A percentile compares a stretch with the other conserved stretches of the same genome.
phyloP scores from a whole-genome alignment of 2,888 invertebrate species.

The Celastrina argiolus region DNA sequence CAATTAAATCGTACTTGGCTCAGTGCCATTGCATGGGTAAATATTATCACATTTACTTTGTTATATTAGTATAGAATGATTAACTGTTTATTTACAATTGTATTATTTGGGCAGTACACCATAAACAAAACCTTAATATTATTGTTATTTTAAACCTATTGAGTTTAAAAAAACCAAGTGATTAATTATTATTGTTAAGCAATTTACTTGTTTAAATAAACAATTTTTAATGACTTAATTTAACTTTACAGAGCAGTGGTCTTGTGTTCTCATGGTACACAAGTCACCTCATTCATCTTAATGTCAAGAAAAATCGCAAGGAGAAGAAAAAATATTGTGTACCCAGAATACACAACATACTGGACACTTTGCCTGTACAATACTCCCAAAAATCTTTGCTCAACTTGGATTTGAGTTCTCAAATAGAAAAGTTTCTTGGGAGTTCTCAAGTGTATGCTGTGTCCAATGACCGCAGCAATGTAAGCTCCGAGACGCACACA shows the following conservation, averaged over 20 bases:
- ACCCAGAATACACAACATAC: slow-evolving; percentile 39
- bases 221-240: slow-evolving; percentile 15
- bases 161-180: too few species aligned
- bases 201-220: too few species aligned
- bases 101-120: background rate
- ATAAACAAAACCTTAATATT: too few species aligned
- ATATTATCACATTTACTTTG: slow-evolving; percentile 29
- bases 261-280: slow-evolving; percentile 81
- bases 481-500: slow-evolving; percentile 30
- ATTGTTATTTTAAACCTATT: too few species aligned
- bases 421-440: slow-evolving; percentile 47
- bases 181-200: too few species aligned
- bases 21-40: slow-evolving; percentile 76
- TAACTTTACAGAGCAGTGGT: slow-evolving; percentile 76
- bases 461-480: slow-evolving; percentile 55
- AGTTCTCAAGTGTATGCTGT: slow-evolving; percentile 55
- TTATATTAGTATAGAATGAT: slow-evolving; percentile 23
- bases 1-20: slow-evolving; percentile 66
- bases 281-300: slow-evolving; percentile 74
- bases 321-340: slow-evolving; percentile 39
- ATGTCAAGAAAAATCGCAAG: slow-evolving; percentile 47
- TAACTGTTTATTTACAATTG: background rate
- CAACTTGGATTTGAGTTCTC: slow-evolving; percentile 41
- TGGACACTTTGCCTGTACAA: slow-evolving; percentile 32
- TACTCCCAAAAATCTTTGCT: slow-evolving; percentile 23